Base-by-base conservation (phyloP, 2,113 vertebrate genomes). In the Sula dactylatra region DNA sequence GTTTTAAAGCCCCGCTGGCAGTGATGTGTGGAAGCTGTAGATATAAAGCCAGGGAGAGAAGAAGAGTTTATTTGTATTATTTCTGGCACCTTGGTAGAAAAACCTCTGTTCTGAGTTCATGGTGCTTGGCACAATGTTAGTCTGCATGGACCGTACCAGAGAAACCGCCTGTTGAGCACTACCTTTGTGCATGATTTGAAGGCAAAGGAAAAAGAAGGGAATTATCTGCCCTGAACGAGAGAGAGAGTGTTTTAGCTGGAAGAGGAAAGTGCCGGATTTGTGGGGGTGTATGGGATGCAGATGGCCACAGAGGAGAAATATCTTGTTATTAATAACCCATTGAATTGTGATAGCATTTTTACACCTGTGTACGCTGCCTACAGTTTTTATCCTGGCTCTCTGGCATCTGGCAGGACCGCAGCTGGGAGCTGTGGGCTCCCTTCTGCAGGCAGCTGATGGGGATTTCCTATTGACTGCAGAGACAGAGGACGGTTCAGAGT, bases 1-100 rank as follows among this genome's bases (percentile, higher is more conserved):
- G 73, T 83, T 93, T 88, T 93, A 95, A 85, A 93, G 86, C 91
- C 79, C 83, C 20, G 45, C 86, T 86, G 90, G 74, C 91, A 95
- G 82, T 90, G 90, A 82, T 84, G 73, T 97, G 74, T 93, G 91
- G 62, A 86, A 90, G 84, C 90, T 77, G 94, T 17, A 91, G 95
- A 94, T 93, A 91, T 13, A 86, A 74, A 66, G 9, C 58, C 65
- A 81, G 25, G 70, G 67, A 87, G 81, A 88, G 82, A 65, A 88
- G 77, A 94, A 89, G 90, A 85, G 77, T 95, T 93, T 79, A 73
- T 94, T 95, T 94, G 74, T 96, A 94, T 88, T 88, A 90, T 88
- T 96, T 92, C 87, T 93, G 87, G 81, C 87, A 95, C 79, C 82
- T 94, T 50, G 42, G 58, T 45, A 66, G 77, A 82, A 85, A 94